Percentiles rank a stretch among this genome's conserved stretches.
These are phyloP conservation scores for Agrotis puta DNA, from an alignment of 2,888 invertebrate genomes.

Conservation along the genomic window DNA sequence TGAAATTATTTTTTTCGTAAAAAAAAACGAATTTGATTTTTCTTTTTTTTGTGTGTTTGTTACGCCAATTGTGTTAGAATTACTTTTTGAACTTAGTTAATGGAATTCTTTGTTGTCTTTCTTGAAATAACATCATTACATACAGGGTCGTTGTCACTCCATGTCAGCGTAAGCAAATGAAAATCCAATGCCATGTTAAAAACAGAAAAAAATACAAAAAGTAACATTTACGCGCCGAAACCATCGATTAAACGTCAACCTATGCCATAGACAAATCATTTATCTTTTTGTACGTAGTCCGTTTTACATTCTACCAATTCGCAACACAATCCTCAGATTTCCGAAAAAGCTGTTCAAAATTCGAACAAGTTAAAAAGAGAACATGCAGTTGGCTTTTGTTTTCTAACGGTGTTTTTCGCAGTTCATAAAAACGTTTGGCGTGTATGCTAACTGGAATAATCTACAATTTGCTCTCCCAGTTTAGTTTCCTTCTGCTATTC, in stretches of 20 bases:
- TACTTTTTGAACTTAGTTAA: not conserved
- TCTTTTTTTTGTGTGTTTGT: too few species aligned
- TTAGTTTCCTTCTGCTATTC: slow-evolving; percentile 16
- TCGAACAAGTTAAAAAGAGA: slow-evolving; percentile 32
- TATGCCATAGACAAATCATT: not conserved
- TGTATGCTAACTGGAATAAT: slow-evolving; percentile 1
- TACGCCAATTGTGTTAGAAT: too few species aligned
- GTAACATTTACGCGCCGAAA: not conserved
- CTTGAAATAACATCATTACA: too few species aligned
- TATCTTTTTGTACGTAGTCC: not conserved
- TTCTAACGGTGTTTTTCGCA: slow-evolving; percentile 28
- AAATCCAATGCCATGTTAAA: not conserved
- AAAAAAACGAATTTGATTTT: not conserved
- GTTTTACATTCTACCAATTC: not conserved
- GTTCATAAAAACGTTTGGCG: slow-evolving; percentile 44
- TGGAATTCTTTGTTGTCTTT: not conserved
- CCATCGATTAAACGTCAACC: not conserved
- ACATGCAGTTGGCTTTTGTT: slow-evolving; percentile 36
- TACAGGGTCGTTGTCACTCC: not conserved
- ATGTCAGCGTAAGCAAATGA: too few species aligned
- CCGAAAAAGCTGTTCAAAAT: slow-evolving; percentile 8
- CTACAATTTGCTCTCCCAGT: slow-evolving; percentile 32
- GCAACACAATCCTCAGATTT: slow-evolving; percentile 3
- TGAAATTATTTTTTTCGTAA: not conserved
- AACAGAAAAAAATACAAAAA: not conserved